phyloP scores from a whole-genome alignment of 2,797 vertebrate species.

The Pseudotriccus pelzelni region DNA sequence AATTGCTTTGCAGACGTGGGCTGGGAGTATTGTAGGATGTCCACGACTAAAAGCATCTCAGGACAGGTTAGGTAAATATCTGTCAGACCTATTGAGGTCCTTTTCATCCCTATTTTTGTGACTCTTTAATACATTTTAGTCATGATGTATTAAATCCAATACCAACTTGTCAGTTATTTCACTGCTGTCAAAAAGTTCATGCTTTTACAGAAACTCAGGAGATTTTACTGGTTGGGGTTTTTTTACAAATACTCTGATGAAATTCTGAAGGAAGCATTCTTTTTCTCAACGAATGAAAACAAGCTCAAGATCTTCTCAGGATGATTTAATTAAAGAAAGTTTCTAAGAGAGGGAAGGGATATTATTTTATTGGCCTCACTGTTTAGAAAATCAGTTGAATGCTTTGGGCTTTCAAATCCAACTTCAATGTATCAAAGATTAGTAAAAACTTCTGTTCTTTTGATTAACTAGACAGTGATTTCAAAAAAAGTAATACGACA shows the following conservation, averaged over 20 bases:
- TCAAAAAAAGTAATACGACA: not conserved
- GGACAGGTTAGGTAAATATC: not conserved
- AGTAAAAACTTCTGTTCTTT: not conserved
- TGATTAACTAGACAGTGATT: not conserved
- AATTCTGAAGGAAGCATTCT: not conserved
- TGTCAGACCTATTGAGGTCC: constrained; percentile 1
- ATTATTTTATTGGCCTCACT: not conserved
- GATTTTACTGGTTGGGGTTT: not conserved
- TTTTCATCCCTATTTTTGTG: not conserved
- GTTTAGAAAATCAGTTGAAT: not conserved
- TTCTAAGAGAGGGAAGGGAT: not conserved
- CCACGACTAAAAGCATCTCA: not conserved
- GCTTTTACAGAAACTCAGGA: not conserved
- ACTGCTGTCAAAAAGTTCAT: not conserved
- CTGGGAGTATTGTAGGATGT: not conserved
- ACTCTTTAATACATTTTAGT: constrained; percentile 5
- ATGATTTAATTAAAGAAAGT: not conserved
- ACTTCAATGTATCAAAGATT: not conserved
- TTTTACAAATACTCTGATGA: not conserved
- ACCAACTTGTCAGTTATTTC: not conserved
- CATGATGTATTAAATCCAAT: not conserved
- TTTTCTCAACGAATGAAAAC: not conserved
- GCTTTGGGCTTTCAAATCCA: not conserved
- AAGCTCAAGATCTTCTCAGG: not conserved
- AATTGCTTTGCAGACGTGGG: not conserved